Evolutionary conservation across 2,113 vertebrate species (phyloP).

Genomic region (Xenus cinereus): DNA sequence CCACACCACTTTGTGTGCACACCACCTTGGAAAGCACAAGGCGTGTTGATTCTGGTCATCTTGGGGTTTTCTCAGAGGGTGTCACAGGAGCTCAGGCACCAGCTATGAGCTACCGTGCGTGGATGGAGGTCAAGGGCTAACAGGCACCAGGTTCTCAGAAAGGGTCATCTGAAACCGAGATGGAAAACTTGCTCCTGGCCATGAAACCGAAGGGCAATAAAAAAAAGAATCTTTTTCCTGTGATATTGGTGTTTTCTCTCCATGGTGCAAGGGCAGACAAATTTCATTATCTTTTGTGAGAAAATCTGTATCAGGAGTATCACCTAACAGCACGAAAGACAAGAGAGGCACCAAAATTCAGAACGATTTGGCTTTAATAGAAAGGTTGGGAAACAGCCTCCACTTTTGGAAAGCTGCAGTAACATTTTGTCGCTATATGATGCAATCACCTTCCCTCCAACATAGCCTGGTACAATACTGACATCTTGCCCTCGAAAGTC

Average conservation of each 20-base stretch:
- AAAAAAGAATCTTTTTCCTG: background rate
- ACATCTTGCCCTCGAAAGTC: conserved; percentile 45
- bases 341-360: background rate
- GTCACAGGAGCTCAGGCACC: background rate
- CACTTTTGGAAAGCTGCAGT: background rate
- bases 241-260: background rate
- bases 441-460: background rate
- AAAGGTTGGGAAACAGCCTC: background rate
- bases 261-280: background rate
- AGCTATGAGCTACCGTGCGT: background rate
- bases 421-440: background rate
- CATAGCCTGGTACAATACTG: conserved; percentile 26
- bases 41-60: accelerated
- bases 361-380: background rate
- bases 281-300: background rate
- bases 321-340: background rate
- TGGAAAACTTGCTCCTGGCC: background rate
- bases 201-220: background rate
- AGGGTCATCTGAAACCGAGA: background rate
- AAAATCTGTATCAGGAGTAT: background rate
- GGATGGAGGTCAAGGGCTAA: accelerated
- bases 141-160: background rate
- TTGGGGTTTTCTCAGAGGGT: background rate
- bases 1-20: background rate
- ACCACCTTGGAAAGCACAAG: background rate